phyloP scores from a whole-genome alignment of 2,888 invertebrate genomes.

The Mayetiola destructor region DNA sequence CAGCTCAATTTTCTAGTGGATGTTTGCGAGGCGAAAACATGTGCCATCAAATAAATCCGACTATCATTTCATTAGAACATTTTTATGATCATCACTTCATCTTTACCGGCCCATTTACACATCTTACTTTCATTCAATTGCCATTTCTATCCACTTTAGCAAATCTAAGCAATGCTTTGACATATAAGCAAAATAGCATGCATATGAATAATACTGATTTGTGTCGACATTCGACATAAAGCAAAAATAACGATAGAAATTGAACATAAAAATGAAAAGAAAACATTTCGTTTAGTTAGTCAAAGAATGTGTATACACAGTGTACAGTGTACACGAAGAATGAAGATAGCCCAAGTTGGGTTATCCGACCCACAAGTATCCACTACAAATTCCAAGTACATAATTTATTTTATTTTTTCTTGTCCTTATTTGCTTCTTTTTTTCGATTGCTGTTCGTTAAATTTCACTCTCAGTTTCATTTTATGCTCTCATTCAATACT shows the following conservation, averaged over 20 bases:
- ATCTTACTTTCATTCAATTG: background rate
- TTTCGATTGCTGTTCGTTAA: background rate
- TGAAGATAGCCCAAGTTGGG: too few relatives aligned
- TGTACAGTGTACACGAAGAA: too few relatives aligned
- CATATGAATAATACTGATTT: too few relatives aligned
- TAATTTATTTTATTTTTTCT: background rate
- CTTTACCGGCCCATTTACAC: too few relatives aligned
- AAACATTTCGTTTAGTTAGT: background rate
- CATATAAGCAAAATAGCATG: background rate
- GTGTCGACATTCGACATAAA: too few relatives aligned
- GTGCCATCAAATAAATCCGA: background rate
- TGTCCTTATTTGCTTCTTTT: background rate
- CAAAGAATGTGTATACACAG: too few relatives aligned
- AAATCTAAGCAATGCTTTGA: background rate
- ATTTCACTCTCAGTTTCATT: constrained; percentile 5
- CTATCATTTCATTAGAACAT: constrained; percentile 5
- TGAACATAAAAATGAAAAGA: constrained; percentile 6
- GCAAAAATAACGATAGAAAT: constrained; percentile 1
- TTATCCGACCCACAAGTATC: too few relatives aligned
- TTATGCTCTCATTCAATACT: too few relatives aligned
- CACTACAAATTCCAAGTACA: constrained; percentile 4
- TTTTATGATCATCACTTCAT: constrained; percentile 4
- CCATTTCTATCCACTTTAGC: background rate
- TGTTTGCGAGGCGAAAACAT: too few relatives aligned
- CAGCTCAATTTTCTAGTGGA: too few relatives aligned